These are phyloP conservation scores for Chrosomus eos DNA, from an alignment of 2,797 vertebrate species.

Conservation along the genomic window DNA sequence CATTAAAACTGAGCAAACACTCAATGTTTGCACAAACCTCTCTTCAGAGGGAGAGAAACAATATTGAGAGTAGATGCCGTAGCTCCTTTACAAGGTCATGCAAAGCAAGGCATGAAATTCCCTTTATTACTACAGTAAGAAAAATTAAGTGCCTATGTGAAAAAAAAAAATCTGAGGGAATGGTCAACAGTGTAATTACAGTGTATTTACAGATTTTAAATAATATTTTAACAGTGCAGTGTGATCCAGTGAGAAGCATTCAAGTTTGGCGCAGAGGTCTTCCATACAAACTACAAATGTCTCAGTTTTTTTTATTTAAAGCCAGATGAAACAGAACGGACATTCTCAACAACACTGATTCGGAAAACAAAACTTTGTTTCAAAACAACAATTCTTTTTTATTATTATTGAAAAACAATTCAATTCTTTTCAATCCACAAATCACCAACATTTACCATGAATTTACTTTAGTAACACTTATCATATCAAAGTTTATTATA, in stretches of 20 bases:
- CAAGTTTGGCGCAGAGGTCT: neutral
- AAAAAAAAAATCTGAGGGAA: neutral
- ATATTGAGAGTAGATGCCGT: neutral
- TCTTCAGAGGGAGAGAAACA: neutral
- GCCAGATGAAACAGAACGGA: neutral
- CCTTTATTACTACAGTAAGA: neutral
- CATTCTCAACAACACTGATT: neutral
- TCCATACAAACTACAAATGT: neutral
- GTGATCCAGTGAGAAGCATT: neutral
- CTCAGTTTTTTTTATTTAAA: no score
- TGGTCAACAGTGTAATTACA: neutral
- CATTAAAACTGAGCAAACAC: neutral
- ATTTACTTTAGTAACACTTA: neutral
- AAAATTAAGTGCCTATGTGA: neutral
- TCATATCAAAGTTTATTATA: no score
- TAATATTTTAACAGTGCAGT: no score
- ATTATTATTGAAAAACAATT: no score
- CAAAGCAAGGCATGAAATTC: neutral
- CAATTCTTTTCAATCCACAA: neutral
- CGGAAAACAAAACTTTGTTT: no score
- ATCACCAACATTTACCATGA: neutral
- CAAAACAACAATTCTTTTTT: no score
- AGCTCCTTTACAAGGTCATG: neutral
- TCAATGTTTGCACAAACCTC: neutral
- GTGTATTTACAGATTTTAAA: neutral